A percentile compares a stretch with the other conserved stretches of the same genome.
Evolutionary conservation across 2,113 vertebrate genomes (phyloP).

Genomic region (Eulemur macaco): DNA sequence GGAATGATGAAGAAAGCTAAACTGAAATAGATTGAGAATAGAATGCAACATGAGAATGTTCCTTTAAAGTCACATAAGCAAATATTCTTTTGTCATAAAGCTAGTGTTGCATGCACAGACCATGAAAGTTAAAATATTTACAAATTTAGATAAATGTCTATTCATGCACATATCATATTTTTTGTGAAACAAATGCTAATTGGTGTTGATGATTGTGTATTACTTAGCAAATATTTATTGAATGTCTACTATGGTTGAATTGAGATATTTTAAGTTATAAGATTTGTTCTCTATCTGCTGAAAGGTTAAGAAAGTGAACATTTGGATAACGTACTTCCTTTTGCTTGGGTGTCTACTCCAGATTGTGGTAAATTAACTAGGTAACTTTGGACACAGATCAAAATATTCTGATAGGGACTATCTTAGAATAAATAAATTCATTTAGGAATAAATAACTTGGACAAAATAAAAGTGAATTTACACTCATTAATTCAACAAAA

Average conservation of each 20-base stretch:
- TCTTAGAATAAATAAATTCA: background rate
- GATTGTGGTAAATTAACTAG: background rate
- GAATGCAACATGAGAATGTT: background rate
- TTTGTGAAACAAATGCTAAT: background rate
- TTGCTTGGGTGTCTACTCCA: background rate
- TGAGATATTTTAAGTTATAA: background rate
- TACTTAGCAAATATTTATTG: background rate
- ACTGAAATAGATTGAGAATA: background rate
- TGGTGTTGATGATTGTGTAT: background rate
- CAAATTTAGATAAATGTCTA: background rate
- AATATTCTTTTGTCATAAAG: background rate
- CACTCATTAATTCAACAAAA: background rate
- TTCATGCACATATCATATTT: background rate
- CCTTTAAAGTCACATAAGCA: background rate
- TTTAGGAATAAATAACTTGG: background rate
- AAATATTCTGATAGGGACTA: background rate
- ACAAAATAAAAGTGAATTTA: slow-evolving; percentile 1
- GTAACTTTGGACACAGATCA: background rate
- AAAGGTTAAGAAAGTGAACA: background rate
- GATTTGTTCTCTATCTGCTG: background rate
- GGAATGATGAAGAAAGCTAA: background rate
- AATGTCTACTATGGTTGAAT: background rate
- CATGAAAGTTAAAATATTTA: background rate
- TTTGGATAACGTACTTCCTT: background rate
- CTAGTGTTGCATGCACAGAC: background rate